Percentiles rank a stretch among this genome's conserved stretches.
Conservation (phyloP, 1,140 invertebrate genomes). For the Zaprionus gabonicus region DNA sequence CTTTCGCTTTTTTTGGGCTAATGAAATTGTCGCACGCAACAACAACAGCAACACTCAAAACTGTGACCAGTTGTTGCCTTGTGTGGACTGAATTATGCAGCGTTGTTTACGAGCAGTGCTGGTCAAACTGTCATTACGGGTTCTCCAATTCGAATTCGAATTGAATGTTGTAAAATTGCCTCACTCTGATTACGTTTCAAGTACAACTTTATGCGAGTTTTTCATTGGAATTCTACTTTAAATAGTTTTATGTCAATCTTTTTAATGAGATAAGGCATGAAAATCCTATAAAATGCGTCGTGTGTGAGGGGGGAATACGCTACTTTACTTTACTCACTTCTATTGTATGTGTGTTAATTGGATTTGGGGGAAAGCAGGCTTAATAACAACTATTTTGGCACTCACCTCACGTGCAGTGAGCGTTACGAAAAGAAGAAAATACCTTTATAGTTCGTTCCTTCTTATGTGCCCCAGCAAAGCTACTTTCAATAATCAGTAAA, state of each 20-base stretch:
- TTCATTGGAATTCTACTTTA: not conserved
- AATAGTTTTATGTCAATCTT: constrained; percentile 5
- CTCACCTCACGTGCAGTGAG: constrained; percentile 41
- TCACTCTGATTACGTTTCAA: constrained; percentile 7
- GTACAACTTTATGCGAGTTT: not conserved
- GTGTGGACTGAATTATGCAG: constrained; percentile 57
- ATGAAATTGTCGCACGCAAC: constrained; percentile 75
- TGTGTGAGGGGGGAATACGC: not conserved
- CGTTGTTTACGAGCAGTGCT: constrained; percentile 8
- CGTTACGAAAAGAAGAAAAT: constrained; percentile 22
- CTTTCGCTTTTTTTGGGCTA: constrained; percentile 75
- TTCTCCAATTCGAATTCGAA: constrained; percentile 11
- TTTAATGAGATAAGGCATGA: constrained; percentile 6
- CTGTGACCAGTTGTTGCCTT: constrained; percentile 61
- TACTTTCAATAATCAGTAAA: not conserved
- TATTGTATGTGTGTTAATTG: constrained; percentile 32
- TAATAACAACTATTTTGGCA: constrained; percentile 26
- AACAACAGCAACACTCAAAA: constrained; percentile 23
- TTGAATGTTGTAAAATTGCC: not conserved
- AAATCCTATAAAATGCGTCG: not conserved
- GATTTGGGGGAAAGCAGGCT: constrained; percentile 44
- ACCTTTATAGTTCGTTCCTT: not conserved
- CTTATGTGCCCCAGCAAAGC: not conserved
- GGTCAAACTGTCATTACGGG: constrained; percentile 30
- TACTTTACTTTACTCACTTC: not conserved